phyloP scores from a whole-genome alignment of 2,888 invertebrate species.

The Drosophila fulvimacula region DNA sequence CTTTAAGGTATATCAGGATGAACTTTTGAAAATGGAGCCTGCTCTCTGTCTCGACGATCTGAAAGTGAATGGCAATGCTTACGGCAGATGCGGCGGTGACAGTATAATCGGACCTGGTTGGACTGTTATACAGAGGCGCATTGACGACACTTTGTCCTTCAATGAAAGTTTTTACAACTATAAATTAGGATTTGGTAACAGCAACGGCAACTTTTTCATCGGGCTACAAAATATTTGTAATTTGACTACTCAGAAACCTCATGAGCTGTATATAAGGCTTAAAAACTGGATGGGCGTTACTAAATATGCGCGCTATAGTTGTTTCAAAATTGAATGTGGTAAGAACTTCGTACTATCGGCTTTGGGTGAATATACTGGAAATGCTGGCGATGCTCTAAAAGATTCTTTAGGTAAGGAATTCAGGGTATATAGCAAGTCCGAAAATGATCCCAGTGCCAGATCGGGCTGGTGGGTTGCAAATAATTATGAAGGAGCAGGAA shows the following conservation, averaged over 20 bases:
- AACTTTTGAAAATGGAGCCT: conserved; percentile 16
- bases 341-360: background rate
- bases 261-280: conserved; percentile 87
- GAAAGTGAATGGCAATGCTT: background rate
- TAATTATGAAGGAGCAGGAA: background rate
- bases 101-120: conserved; percentile 78
- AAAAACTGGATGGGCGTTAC: conserved; percentile 86
- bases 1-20: background rate
- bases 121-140: conserved; percentile 27
- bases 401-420: background rate
- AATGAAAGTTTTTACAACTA: conserved; percentile 87
- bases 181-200: conserved; percentile 88
- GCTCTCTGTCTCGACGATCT: conserved; percentile 13
- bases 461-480: conserved; percentile 15
- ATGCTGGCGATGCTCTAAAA: conserved; percentile 8
- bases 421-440: background rate
- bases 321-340: background rate
- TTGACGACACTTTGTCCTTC: conserved; percentile 87
- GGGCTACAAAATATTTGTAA: conserved; percentile 88
- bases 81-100: conserved; percentile 84
- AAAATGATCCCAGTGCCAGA: background rate
- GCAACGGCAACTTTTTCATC: conserved; percentile 89
- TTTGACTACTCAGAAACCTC: conserved; percentile 70
- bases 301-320: conserved; percentile 87
- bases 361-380: conserved; percentile 18